Conservation (phyloP, 2,888 invertebrate genomes). For the Opisthograptis luteolata region DNA sequence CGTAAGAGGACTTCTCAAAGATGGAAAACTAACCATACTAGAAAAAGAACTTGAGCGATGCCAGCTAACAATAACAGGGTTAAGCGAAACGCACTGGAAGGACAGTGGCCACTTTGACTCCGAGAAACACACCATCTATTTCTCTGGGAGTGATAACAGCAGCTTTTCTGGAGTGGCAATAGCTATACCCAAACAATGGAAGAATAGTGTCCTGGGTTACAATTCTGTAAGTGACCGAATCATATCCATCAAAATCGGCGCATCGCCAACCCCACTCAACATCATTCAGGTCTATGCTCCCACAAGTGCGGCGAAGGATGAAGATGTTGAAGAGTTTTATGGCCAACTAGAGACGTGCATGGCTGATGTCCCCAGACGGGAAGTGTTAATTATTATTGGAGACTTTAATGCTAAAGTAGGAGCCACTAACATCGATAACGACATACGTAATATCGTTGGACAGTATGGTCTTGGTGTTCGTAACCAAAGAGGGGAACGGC, state of each 20-base stretch:
- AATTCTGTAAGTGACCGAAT: conserved; percentile 2
- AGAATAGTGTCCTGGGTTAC: background rate
- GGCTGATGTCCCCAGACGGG: conserved; percentile 17
- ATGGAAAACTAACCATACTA: background rate
- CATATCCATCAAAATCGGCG: conserved; percentile 15
- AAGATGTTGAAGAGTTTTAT: conserved; percentile 23
- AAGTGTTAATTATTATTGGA: conserved; percentile 14
- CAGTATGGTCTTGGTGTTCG: conserved; percentile 25
- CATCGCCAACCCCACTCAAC: conserved; percentile 19
- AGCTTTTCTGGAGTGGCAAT: conserved; percentile 7
- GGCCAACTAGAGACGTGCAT: conserved; percentile 1
- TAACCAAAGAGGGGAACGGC: conserved; percentile 31
- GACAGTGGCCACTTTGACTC: conserved; percentile 16
- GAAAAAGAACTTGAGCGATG: conserved; percentile 1
- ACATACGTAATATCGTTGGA: conserved; percentile 17
- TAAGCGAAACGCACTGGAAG: conserved; percentile 31
- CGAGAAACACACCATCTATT: conserved; percentile 24
- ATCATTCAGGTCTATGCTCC: conserved; percentile 32
- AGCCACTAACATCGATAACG: background rate
- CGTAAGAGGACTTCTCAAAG: background rate
- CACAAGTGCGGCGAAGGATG: conserved; percentile 16
- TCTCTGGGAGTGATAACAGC: conserved; percentile 2
- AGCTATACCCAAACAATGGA: background rate
- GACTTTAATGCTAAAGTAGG: conserved; percentile 33
- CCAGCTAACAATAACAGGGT: background rate